Percentiles rank a stretch among this genome's conserved stretches.
Evolutionary conservation across 2,888 invertebrate genomes (phyloP).

Genomic region (Craniophora ligustri): DNA sequence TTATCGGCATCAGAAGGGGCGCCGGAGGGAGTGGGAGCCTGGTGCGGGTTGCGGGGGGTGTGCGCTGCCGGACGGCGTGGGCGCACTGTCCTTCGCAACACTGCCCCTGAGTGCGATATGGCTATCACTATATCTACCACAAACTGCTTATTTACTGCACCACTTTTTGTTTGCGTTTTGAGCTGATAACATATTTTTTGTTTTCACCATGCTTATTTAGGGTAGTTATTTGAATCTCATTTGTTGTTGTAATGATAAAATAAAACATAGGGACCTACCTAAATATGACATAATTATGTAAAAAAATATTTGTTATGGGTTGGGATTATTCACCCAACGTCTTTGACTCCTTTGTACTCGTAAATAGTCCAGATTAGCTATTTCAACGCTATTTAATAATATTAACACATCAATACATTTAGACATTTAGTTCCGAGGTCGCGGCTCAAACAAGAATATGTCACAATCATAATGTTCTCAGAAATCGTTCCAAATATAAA

Average conservation of each 20-base stretch:
- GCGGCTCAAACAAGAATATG: slow-evolving; percentile 64
- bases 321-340: no score
- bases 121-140: slow-evolving; percentile 66
- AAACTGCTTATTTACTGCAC: slow-evolving; percentile 55
- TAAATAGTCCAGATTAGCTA: slow-evolving; percentile 10
- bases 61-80: slow-evolving; percentile 76
- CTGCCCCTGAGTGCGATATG: slow-evolving; percentile 68
- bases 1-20: slow-evolving; percentile 68
- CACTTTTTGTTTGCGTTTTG: slow-evolving; percentile 40
- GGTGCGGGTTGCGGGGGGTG: slow-evolving; percentile 32
- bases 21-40: slow-evolving; percentile 45
- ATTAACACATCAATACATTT: slow-evolving; percentile 41
- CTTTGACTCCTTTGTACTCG: no score
- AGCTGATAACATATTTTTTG: slow-evolving; percentile 27
- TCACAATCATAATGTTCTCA: slow-evolving; percentile 79
- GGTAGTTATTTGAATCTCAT: slow-evolving; percentile 26
- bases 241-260: slow-evolving; percentile 41
- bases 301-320: background rate
- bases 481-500: slow-evolving; percentile 83
- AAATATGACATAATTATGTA: no score
- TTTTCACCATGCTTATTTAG: slow-evolving; percentile 40
- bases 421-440: slow-evolving; percentile 49
- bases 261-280: no score
- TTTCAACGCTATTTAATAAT: slow-evolving; percentile 23
- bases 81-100: slow-evolving; percentile 81